Percentiles rank a stretch among this genome's conserved stretches.
These are phyloP conservation scores for Caradrina clavipalpis DNA, from an alignment of 2,888 invertebrate genomes.

Conservation along the genomic window DNA sequence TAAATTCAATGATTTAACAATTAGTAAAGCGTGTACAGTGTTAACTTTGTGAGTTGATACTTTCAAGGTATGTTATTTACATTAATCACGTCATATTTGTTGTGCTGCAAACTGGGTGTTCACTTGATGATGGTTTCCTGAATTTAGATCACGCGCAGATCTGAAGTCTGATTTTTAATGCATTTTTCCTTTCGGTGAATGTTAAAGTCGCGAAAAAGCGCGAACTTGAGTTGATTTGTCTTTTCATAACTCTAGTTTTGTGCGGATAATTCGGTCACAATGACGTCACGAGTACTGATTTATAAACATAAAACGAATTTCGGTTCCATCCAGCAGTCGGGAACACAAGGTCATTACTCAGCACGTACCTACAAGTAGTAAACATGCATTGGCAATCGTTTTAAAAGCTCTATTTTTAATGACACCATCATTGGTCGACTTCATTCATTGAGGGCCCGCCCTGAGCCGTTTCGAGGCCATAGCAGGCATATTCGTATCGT, in stretches of 20 bases:
- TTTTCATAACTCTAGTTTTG: conserved; percentile 71
- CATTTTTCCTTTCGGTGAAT: conserved; percentile 34
- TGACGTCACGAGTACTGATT: conserved; percentile 88
- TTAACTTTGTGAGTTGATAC: conserved; percentile 67
- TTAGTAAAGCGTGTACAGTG: conserved; percentile 66
- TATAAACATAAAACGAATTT: conserved; percentile 87
- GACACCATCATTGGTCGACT: conserved; percentile 72
- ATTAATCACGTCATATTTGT: conserved; percentile 79
- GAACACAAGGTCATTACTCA: conserved; percentile 86
- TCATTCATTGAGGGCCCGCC: conserved; percentile 82
- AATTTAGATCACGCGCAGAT: conserved; percentile 55
- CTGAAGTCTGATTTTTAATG: conserved; percentile 37
- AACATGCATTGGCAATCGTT: conserved; percentile 84
- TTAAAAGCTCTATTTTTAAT: conserved; percentile 84
- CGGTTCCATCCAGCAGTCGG: conserved; percentile 83
- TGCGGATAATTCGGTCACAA: conserved; percentile 82
- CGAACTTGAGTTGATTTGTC: conserved; percentile 57
- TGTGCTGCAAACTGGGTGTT: conserved; percentile 79
- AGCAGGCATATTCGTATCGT: conserved; percentile 46
- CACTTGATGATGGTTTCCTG: conserved; percentile 68
- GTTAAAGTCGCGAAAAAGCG: conserved; percentile 33
- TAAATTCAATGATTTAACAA: conserved; percentile 62
- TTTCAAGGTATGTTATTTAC: conserved; percentile 83
- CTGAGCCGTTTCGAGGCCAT: conserved; percentile 68
- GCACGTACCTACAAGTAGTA: conserved; percentile 78